phyloP scores from a whole-genome alignment of 37 sponge, comb jelly and placozoan species.

The Oscarella lobularis region DNA sequence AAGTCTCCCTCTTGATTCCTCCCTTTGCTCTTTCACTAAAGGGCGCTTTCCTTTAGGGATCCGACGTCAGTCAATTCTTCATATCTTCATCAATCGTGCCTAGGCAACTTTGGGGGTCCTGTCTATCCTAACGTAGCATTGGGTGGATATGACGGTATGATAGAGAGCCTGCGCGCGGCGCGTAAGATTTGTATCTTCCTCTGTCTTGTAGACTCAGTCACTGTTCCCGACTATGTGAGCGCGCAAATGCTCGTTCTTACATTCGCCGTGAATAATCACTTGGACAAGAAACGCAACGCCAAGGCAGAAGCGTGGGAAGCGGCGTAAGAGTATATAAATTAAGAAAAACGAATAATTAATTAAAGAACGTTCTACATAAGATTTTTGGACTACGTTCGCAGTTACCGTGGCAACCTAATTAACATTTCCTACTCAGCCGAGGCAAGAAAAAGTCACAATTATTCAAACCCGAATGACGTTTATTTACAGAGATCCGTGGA shows the following conservation, averaged over 20 bases:
- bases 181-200: slow-evolving; percentile 6
- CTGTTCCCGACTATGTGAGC: slow-evolving; percentile 16
- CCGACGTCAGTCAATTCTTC: background rate
- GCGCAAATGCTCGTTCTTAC: slow-evolving; percentile 74
- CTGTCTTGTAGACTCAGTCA: background rate
- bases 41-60: background rate
- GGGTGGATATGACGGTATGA: slow-evolving; percentile 74
- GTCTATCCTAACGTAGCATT: slow-evolving; percentile 66
- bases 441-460: no score
- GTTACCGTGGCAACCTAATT: slow-evolving; percentile 1
- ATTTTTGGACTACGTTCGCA: slow-evolving; percentile 31
- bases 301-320: slow-evolving; percentile 83
- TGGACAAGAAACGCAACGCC: slow-evolving; percentile 44
- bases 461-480: no score
- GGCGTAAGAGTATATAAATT: slow-evolving; percentile 15
- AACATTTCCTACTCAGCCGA: background rate
- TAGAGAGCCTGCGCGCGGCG: slow-evolving; percentile 29
- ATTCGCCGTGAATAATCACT: slow-evolving; percentile 81
- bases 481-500: slow-evolving; percentile 54
- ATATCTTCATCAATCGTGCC: slow-evolving; percentile 47
- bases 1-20: background rate
- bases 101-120: slow-evolving; percentile 71
- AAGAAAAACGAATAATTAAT: no score
- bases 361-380: no score
- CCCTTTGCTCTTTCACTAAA: background rate